These are phyloP conservation scores for Bombus vancouverensis DNA, from an alignment of 1,140 invertebrate species.

Conservation along the genomic window DNA sequence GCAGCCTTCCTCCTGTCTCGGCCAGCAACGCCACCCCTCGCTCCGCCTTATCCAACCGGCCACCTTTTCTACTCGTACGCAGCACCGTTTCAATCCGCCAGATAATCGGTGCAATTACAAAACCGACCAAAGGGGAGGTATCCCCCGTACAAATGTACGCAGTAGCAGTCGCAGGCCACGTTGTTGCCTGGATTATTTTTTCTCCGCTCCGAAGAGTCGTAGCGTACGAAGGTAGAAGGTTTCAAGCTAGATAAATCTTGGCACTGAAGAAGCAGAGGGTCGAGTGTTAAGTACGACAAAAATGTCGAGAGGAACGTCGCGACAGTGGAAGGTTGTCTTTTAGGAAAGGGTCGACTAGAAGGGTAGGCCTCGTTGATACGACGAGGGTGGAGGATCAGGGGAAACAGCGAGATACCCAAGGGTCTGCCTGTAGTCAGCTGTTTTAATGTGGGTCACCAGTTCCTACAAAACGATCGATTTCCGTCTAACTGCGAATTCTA, in stretches of 20 bases:
- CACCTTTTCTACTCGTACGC: slow-evolving; percentile 16
- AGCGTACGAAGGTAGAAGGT: neutral
- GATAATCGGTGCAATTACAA: slow-evolving; percentile 38
- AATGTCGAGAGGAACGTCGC: slow-evolving; percentile 27
- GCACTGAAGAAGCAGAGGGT: neutral
- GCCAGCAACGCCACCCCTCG: slow-evolving; percentile 25
- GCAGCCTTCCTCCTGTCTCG: slow-evolving; percentile 26
- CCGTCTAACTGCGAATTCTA: slow-evolving; percentile 27
- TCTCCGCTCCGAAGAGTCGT: neutral
- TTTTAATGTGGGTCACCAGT: slow-evolving; percentile 79
- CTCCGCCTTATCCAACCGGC: slow-evolving; percentile 32
- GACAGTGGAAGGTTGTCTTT: slow-evolving; percentile 37
- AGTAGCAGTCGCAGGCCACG: neutral
- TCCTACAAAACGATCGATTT: slow-evolving; percentile 77
- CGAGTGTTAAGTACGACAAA: slow-evolving; percentile 9
- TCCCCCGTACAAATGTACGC: neutral
- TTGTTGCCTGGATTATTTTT: neutral
- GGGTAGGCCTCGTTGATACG: slow-evolving; percentile 64
- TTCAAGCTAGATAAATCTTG: neutral
- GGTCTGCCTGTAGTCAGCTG: slow-evolving; percentile 73
- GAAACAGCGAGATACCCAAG: slow-evolving; percentile 59
- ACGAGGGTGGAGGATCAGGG: slow-evolving; percentile 61
- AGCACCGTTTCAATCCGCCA: slow-evolving; percentile 29
- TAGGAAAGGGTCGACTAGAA: slow-evolving; percentile 43
- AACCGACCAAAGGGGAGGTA: neutral